Conservation (phyloP, 92 coral and sea anemone genomes). For the Actinostola sp. region DNA sequence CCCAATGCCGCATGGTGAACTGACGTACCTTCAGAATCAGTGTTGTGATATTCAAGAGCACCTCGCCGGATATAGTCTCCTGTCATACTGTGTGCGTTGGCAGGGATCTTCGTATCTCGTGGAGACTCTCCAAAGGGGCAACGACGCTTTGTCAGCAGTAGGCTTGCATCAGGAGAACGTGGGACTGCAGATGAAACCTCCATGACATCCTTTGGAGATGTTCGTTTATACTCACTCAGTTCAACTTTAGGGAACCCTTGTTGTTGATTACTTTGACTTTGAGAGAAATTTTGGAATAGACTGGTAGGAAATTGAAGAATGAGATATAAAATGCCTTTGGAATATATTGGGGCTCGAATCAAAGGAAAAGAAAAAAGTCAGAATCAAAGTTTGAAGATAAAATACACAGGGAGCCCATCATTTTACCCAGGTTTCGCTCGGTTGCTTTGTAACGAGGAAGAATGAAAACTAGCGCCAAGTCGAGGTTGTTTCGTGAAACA, state of each 20-base stretch:
- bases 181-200: slow-evolving; percentile 65
- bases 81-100: slow-evolving; percentile 1
- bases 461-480: slow-evolving; percentile 25
- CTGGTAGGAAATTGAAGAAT: no score
- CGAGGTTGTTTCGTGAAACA: slow-evolving; percentile 30
- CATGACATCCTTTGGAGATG: no score
- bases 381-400: background rate
- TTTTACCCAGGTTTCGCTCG: background rate
- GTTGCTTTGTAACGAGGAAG: background rate
- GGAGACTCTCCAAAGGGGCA: slow-evolving; percentile 93
- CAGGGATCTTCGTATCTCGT: slow-evolving; percentile 59
- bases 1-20: no score
- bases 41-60: background rate
- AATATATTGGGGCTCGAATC: no score
- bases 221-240: no score
- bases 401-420: background rate
- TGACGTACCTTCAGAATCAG: background rate
- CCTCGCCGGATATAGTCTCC: background rate
- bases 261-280: background rate
- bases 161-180: slow-evolving; percentile 74
- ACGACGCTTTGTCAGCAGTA: slow-evolving; percentile 83
- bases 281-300: no score
- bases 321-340: no score
- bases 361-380: background rate
- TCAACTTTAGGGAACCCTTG: no score